Evolutionary conservation across 1,140 invertebrate species (phyloP).

Genomic region (Fopius arisanus): DNA sequence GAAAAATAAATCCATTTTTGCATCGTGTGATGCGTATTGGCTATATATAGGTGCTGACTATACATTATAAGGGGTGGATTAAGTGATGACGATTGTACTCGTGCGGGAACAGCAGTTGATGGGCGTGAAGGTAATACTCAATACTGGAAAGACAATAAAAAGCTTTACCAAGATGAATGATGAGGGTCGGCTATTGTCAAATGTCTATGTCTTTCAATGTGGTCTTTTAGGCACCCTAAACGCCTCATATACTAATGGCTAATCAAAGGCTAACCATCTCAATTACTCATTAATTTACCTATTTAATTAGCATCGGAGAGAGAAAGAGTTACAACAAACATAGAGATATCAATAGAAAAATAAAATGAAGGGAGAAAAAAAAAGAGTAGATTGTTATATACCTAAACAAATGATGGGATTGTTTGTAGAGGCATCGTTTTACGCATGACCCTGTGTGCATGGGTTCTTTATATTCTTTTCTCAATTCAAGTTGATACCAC

Average conservation of each 20-base stretch:
- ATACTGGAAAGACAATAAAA: slow-evolving; percentile 24
- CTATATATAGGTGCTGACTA: not conserved
- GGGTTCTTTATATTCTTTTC: slow-evolving; percentile 63
- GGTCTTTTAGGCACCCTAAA: no score
- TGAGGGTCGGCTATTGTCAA: slow-evolving; percentile 8
- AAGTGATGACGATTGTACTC: slow-evolving; percentile 20
- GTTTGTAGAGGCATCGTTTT: slow-evolving; percentile 66
- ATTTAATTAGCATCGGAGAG: not conserved
- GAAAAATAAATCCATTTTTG: slow-evolving; percentile 26
- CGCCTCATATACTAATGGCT: no score
- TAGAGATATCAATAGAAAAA: not conserved
- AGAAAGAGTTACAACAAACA: slow-evolving; percentile 12
- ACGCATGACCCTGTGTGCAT: slow-evolving; percentile 63
- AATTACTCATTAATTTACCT: no score
- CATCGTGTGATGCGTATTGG: slow-evolving; percentile 22
- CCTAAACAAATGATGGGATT: slow-evolving; percentile 64
- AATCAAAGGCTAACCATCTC: no score
- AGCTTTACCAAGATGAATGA: slow-evolving; percentile 6
- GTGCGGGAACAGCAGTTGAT: slow-evolving; percentile 19
- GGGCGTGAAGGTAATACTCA: slow-evolving; percentile 20
- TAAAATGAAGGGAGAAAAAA: slow-evolving; percentile 13
- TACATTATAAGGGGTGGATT: slow-evolving; percentile 7
- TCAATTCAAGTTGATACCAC: slow-evolving; percentile 62
- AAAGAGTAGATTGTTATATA: slow-evolving; percentile 55
- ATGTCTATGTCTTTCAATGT: slow-evolving; percentile 31